phyloP scores from a whole-genome alignment of 1,140 invertebrate species.

The Sycobia sp. region DNA sequence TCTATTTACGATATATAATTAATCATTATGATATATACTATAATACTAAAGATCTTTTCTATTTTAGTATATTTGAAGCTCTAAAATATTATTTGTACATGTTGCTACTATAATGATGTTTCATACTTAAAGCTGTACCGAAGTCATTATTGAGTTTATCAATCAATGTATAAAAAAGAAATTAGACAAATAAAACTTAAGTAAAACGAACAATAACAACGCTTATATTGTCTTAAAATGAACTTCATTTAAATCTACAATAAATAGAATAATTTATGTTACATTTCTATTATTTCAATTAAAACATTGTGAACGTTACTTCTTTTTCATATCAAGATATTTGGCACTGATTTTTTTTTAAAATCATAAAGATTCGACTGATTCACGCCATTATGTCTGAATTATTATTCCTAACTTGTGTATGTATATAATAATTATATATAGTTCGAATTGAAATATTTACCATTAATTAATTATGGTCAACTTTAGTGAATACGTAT shows the following conservation, averaged over 20 bases:
- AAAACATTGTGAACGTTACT: conserved; percentile 3
- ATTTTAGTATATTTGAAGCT: too few species aligned
- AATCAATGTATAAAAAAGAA: conserved; percentile 38
- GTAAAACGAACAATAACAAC: too few species aligned
- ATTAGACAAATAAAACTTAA: conserved; percentile 34
- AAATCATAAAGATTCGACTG: too few species aligned
- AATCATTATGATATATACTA: too few species aligned
- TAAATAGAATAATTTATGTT: conserved; percentile 16
- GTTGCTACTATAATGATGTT: conserved; percentile 16
- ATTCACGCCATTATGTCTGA: too few species aligned
- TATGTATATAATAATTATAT: too few species aligned
- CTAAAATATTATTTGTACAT: conserved; percentile 22
- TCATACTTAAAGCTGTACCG: conserved; percentile 49
- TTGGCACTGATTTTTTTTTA: conserved; percentile 23
- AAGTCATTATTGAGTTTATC: conserved; percentile 46
- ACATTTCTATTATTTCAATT: not conserved
- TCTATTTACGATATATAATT: too few species aligned
- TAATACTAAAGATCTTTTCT: conserved; percentile 1
- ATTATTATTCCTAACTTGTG: too few species aligned
- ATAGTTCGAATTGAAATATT: too few species aligned
- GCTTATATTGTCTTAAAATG: not conserved
- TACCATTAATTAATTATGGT: too few species aligned
- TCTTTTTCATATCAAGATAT: conserved; percentile 1
- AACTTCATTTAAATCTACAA: not conserved
- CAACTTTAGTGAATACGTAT: too few species aligned